Base-by-base conservation (phyloP, 1,140 invertebrate species). In the Drosophila saltans region DNA sequence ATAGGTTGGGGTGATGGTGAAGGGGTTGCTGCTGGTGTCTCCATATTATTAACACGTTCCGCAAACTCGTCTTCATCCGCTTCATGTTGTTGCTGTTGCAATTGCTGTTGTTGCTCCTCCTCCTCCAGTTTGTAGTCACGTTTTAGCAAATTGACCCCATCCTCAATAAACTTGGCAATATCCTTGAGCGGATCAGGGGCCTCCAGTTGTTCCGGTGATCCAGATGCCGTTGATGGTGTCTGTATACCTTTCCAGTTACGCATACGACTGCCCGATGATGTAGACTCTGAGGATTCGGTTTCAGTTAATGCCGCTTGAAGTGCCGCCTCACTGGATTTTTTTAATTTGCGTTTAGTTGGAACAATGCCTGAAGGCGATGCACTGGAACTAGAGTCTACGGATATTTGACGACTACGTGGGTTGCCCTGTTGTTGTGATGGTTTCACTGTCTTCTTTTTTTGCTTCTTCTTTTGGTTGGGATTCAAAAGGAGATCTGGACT, bases 121-220 rank as follows among this genome's bases (percentile, higher is more conserved):
- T 90, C 90, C 2, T 81, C 80, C 6, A 78, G 41, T 36, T 91
- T 90, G 66, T 92, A 91, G 24, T 80, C 81, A 6, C 82, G 77
- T 30, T 91, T 91, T 4, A 92, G 69, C 5, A 92, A 56, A 76
- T 91, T 92, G 0, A 90, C 91, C 9, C 91, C 88, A 48, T 81
- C 85, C 48, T 91, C 88, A 1, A 92, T 92, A 45, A 92, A 92
- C n/a, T 92, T 92, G 52, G 79, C 91, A 40, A 92, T 92, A 57
- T 92, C 91, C 16, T 78, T 75, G 1, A 92, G 66, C 3, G 88
- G 75, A 77, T 91, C 79, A 3, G 82, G 65, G 1, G 66, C 21
- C 4, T 89, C 80, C 5, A 60, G 16, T 2, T 89, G 16, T 3
- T 89, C 74, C 0, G 78, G 28, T 1, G 82, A 45, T 26, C 62